Evolutionary conservation across 2,113 vertebrate genomes (phyloP), one percentile per base, ranked within the genome.

Genomic region (Hirundichthys speculiger): DNA sequence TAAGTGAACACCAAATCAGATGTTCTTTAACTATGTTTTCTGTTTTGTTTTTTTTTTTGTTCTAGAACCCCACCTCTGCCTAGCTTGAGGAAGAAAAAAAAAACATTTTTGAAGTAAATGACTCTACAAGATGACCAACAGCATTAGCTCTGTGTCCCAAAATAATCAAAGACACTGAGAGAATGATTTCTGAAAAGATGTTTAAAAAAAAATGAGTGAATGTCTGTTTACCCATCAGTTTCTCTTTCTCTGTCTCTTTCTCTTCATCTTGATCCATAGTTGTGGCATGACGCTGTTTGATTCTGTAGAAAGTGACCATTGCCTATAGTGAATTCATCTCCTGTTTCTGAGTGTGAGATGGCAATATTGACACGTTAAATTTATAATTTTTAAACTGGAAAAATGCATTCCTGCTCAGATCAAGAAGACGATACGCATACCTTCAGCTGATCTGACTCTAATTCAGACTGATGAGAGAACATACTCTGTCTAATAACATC

Each of bases 251-350:
- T 63, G 30, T 63, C 71, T 73, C 45, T 42, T 25, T 51, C 61
- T 62, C 64, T 49, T 53, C 56, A 60, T 79, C 49, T 79, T 57
- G 15, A 83, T 80, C 82, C 87, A 88, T 90, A 85, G 79, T 87
- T 88, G 90, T 92, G 85, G 88, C 90, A 90, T 91, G 88, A 92
- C 63, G 83, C 83, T 87, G 88, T 91, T 84, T 82, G 80, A 86
- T 70, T 82, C 82, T 89, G 88, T 89, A 86, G 85, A 86, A 87
- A 86, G 85, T 88, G 83, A 85, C 79, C 84, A 87, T 86, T 27
- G 68, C 81, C 89, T 83, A 62, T 86, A 6, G 82, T 90, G 84
- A 87, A 74, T 73, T 81, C 73, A 85, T 88, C 51, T 75, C 82
- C 66, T 73, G 69, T 88, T 86, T 66, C 63, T 83, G 69, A 81